These are phyloP conservation scores for Melipona quadrifasciata DNA, from an alignment of 1,140 invertebrate species.

Conservation along the genomic window DNA sequence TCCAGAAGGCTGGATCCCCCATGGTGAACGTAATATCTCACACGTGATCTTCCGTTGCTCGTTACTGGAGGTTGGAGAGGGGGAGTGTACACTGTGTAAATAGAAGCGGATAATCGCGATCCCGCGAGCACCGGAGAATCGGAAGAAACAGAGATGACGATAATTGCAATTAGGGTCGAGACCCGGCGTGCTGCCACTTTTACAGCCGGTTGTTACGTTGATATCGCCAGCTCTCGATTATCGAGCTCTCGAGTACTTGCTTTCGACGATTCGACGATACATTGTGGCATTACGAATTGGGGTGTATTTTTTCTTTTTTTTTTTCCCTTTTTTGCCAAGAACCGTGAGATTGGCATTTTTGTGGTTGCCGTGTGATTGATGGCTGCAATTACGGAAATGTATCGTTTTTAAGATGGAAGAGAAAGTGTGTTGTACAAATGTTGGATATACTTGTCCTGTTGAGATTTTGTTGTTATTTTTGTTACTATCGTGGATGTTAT, in stretches of 20 bases:
- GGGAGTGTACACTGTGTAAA: not conserved
- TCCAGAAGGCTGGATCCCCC: not conserved
- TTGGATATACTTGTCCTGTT: no score
- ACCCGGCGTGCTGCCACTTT: not conserved
- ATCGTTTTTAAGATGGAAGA: not conserved
- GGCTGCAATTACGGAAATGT: not conserved
- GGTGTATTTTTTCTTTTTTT: not conserved
- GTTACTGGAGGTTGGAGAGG: not conserved
- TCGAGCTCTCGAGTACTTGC: not conserved
- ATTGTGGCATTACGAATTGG: not conserved
- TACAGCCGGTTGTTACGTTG: not conserved
- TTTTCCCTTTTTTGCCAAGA: not conserved
- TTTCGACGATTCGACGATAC: not conserved
- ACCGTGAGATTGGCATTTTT: not conserved
- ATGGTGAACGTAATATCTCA: slow-evolving; percentile 32
- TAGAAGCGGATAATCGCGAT: slow-evolving; percentile 10
- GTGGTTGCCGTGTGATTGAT: not conserved
- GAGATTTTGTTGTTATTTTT: no score
- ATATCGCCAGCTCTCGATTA: not conserved
- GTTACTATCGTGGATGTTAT: no score
- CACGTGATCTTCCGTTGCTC: slow-evolving; percentile 9
- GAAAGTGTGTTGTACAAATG: no score
- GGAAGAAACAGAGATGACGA: slow-evolving; percentile 1
- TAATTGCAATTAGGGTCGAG: slow-evolving; percentile 23
- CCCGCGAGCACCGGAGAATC: not conserved